Conservation (phyloP, 2,888 invertebrate species). For the Caprella mutica region DNA sequence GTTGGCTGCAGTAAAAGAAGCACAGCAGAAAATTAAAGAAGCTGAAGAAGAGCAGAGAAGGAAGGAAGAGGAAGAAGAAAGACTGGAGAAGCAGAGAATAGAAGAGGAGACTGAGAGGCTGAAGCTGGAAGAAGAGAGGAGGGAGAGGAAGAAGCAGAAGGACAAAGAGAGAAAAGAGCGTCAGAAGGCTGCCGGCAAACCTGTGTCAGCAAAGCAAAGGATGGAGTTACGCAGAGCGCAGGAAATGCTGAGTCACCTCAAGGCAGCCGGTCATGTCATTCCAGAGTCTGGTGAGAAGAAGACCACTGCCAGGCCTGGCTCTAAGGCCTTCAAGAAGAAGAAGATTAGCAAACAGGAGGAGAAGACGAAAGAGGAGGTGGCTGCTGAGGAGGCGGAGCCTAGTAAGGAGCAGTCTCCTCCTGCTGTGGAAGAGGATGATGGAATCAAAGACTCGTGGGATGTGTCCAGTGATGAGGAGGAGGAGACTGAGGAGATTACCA, state of each 20-base stretch:
- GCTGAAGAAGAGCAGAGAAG: slow-evolving; percentile 64
- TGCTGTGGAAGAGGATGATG: slow-evolving; percentile 37
- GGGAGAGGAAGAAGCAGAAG: slow-evolving; percentile 76
- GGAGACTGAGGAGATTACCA: slow-evolving; percentile 36
- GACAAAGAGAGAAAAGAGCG: slow-evolving; percentile 86
- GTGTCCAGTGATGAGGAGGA: slow-evolving; percentile 40
- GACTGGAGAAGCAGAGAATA: slow-evolving; percentile 53
- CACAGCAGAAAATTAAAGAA: slow-evolving; percentile 73
- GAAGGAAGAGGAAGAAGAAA: slow-evolving; percentile 70
- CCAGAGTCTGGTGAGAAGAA: slow-evolving; percentile 49
- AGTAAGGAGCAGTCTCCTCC: background rate
- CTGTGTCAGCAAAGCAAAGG: slow-evolving; percentile 85
- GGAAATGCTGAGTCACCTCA: slow-evolving; percentile 74
- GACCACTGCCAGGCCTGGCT: slow-evolving; percentile 55
- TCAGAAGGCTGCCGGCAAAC: slow-evolving; percentile 90
- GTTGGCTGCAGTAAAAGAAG: slow-evolving; percentile 84
- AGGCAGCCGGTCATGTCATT: too few relatives aligned
- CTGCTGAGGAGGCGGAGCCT: background rate
- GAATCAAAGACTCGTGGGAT: slow-evolving; percentile 37
- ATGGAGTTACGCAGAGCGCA: slow-evolving; percentile 78
- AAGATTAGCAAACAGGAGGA: slow-evolving; percentile 51
- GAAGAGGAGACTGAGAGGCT: slow-evolving; percentile 41
- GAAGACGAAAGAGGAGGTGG: slow-evolving; percentile 12
- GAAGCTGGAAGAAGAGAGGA: slow-evolving; percentile 71
- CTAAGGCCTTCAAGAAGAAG: slow-evolving; percentile 46